Evolutionary conservation across 53 echinoderm and acorn worm genomes (phyloP).

Genomic region (Luidia sarsii): DNA sequence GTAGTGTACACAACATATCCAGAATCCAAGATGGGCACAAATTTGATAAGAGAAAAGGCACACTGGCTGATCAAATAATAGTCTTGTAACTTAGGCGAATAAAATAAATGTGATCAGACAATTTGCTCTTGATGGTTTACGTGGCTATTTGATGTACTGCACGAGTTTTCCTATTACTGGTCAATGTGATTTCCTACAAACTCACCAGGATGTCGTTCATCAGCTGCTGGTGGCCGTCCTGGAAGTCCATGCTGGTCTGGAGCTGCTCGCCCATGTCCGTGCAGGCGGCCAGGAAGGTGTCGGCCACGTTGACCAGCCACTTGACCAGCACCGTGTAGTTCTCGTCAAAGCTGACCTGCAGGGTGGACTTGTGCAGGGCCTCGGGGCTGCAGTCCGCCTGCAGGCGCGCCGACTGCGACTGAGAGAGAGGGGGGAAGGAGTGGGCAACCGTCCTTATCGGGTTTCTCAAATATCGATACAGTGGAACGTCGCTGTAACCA

Average conservation of each 20-base stretch:
- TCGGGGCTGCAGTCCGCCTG: slow-evolving; percentile 76
- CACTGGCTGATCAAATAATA: too few species aligned
- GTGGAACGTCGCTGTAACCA: too few species aligned
- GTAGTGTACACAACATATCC: too few species aligned
- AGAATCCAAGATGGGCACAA: too few species aligned
- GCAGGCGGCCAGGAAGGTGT: slow-evolving; percentile 80
- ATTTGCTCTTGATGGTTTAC: too few species aligned
- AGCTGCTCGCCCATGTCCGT: slow-evolving; percentile 93
- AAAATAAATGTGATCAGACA: too few species aligned
- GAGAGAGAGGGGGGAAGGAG: not conserved
- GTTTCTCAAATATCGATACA: not conserved
- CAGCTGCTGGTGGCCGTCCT: slow-evolving; percentile 88
- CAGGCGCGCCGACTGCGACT: slow-evolving; percentile 77
- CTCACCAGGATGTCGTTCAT: slow-evolving; percentile 86
- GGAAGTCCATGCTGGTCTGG: slow-evolving; percentile 91
- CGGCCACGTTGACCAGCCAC: slow-evolving; percentile 94
- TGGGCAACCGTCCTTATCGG: too few species aligned
- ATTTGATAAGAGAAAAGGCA: too few species aligned
- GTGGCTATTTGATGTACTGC: too few species aligned
- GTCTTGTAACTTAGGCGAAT: too few species aligned
- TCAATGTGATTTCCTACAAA: too few species aligned
- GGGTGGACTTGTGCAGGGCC: slow-evolving; percentile 53
- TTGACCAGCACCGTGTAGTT: slow-evolving; percentile 81
- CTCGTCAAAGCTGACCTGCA: slow-evolving; percentile 82
- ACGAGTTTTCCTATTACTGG: too few species aligned